Base-by-base conservation (phyloP, 2,797 vertebrate genomes). In the Anguilla pacifica region DNA sequence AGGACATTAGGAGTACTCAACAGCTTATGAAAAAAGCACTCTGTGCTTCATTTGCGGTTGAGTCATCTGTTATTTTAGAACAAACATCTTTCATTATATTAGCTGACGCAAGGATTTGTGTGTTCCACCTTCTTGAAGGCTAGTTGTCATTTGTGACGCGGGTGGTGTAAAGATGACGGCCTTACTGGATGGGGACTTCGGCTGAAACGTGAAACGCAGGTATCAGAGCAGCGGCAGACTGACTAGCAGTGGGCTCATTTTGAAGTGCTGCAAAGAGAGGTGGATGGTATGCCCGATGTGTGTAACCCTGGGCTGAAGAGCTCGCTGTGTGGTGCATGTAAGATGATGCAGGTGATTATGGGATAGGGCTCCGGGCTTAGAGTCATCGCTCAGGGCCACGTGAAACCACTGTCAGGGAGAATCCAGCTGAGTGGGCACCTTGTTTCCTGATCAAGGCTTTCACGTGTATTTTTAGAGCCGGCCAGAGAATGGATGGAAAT, bases 391-490 rank as follows among this genome's bases (percentile, higher is more conserved):
- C 57, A 43, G 53, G 59, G 57, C 57, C 46, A 35, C 53, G 28
- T 35, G 84, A 67, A 67, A 85, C 35, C 55, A n/a, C 15, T 19
- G 81, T 55, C 43, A 83, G 39, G 64, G 46, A 46, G 53, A 59
- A 88, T 35, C 55, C 53, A 28, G 83, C 39, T 39, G 46, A 87
- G 81, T 84, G 61, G 43, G 64, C 81, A 87, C 22, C 31, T 39
- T 53, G 59, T 49, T 19, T 84, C 61, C 46, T 61, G 28, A 84
- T 53, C 39, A 49, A 61, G 61, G 61, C 28, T 85, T 4, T 25
- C 31, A 43, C 72, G 46, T 46, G 35, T n/a, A 67, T 72, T 28
- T 72, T 61, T 51, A 67, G 67, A 55, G 10, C 53, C 31, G 22
- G n/a, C 35, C 67, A 83, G 49, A 39, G 31, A 83, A 74, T 53